These are phyloP conservation scores for Melanerpes formicivorus DNA, from an alignment of 2,113 vertebrate genomes.

Conservation along the genomic window DNA sequence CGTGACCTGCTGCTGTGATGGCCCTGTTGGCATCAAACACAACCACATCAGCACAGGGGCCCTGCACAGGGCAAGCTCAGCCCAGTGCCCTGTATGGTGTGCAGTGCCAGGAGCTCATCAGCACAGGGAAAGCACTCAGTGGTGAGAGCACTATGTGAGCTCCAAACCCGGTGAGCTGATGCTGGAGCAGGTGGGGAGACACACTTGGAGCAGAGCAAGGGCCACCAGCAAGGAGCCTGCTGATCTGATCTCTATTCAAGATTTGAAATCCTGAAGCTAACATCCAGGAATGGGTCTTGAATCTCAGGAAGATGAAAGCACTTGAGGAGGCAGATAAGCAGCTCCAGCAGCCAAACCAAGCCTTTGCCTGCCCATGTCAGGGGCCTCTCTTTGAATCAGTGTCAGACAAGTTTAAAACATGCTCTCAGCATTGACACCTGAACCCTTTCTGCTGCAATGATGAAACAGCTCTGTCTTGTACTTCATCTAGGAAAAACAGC, in stretches of 20 bases:
- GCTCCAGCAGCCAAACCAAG: background rate
- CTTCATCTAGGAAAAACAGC: background rate
- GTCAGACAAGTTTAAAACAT: background rate
- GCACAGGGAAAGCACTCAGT: fast-evolving
- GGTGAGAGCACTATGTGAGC: background rate
- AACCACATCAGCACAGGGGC: fast-evolving
- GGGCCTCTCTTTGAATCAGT: background rate
- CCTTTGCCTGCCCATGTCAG: background rate
- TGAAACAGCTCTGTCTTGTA: background rate
- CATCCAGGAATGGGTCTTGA: fast-evolving
- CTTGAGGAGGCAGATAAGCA: background rate
- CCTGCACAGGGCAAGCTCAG: background rate
- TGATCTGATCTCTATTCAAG: background rate
- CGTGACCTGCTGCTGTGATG: background rate
- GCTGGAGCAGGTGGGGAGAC: background rate
- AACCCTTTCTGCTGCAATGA: background rate
- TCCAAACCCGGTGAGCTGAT: background rate
- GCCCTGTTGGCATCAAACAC: constrained; percentile 27
- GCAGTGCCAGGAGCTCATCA: background rate
- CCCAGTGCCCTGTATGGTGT: background rate
- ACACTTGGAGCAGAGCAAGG: fast-evolving
- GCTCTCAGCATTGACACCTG: background rate
- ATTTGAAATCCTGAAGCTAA: background rate
- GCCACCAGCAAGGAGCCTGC: background rate
- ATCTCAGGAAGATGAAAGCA: background rate